Evolutionary conservation across 2,113 vertebrate genomes (phyloP).

Genomic region (Dicentrarchus labrax): DNA sequence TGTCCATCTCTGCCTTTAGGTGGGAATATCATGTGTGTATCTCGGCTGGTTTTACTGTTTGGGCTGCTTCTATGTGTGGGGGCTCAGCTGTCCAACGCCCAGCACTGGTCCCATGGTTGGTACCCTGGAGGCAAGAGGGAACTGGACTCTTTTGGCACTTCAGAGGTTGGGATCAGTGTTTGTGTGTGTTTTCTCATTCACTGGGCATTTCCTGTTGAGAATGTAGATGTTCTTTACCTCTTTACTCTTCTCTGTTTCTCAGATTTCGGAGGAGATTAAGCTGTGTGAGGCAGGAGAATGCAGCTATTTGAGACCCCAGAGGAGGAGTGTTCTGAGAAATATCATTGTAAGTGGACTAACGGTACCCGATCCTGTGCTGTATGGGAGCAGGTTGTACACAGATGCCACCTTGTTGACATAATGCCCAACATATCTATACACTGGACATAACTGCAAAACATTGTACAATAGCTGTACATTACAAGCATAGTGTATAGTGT

Average conservation of each 20-base stretch:
- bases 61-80: conserved; percentile 83
- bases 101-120: conserved; percentile 94
- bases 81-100: conserved; percentile 77
- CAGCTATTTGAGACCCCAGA: conserved; percentile 83
- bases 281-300: conserved; percentile 85
- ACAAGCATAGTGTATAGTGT: not conserved
- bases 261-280: conserved; percentile 86
- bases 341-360: conserved; percentile 82
- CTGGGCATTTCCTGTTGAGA: not conserved
- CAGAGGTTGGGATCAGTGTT: conserved; percentile 80
- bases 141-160: conserved; percentile 71
- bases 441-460: not conserved
- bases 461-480: not conserved
- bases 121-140: conserved; percentile 90
- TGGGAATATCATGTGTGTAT: conserved; percentile 74
- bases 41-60: conserved; percentile 83
- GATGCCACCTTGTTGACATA: not conserved
- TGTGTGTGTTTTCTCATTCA: not conserved
- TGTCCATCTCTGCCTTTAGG: conserved; percentile 37
- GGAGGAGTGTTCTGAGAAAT: conserved; percentile 80
- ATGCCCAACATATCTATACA: not conserved
- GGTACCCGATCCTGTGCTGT: not conserved
- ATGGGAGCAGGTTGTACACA: not conserved
- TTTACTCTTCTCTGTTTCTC: not conserved
- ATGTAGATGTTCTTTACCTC: not conserved